These are phyloP conservation scores for Conchocele bisecta DNA, from an alignment of 2,888 invertebrate species.

Conservation along the genomic window DNA sequence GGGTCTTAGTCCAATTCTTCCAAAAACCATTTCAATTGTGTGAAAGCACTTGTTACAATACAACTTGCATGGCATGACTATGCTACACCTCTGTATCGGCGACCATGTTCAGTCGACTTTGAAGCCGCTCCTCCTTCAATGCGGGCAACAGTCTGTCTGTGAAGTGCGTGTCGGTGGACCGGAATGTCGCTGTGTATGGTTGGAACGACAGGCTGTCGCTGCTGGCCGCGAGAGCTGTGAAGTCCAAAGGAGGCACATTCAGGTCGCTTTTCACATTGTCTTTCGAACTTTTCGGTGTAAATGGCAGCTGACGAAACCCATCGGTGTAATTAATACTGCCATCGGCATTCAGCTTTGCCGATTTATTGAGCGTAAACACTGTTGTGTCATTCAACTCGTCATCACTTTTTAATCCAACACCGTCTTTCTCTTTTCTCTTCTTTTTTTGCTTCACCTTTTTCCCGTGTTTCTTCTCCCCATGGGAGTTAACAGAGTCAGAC, in stretches of 20 bases:
- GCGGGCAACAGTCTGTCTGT: slow-evolving; percentile 55
- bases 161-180: slow-evolving; percentile 70
- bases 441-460: slow-evolving; percentile 41
- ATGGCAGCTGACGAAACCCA: slow-evolving; percentile 62
- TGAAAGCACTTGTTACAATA: too few species aligned
- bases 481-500: slow-evolving; percentile 30
- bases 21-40: too few species aligned
- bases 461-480: slow-evolving; percentile 23
- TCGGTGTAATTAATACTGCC: slow-evolving; percentile 68
- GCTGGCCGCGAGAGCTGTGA: slow-evolving; percentile 70
- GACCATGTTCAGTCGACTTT: slow-evolving; percentile 36
- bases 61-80: too few species aligned
- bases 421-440: slow-evolving; percentile 32
- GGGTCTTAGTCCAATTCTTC: too few species aligned
- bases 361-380: slow-evolving; percentile 67
- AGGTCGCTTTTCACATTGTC: slow-evolving; percentile 16
- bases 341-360: slow-evolving; percentile 65
- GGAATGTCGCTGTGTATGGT: slow-evolving; percentile 68
- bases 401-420: slow-evolving; percentile 37
- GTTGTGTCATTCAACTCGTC: slow-evolving; percentile 70
- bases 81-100: slow-evolving; percentile 54
- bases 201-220: slow-evolving; percentile 71
- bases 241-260: slow-evolving; percentile 74
- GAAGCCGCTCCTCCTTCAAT: slow-evolving; percentile 42
- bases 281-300: slow-evolving; percentile 64